Base-by-base conservation (phyloP, 2,888 invertebrate genomes). In the Physocephala rufipes region DNA sequence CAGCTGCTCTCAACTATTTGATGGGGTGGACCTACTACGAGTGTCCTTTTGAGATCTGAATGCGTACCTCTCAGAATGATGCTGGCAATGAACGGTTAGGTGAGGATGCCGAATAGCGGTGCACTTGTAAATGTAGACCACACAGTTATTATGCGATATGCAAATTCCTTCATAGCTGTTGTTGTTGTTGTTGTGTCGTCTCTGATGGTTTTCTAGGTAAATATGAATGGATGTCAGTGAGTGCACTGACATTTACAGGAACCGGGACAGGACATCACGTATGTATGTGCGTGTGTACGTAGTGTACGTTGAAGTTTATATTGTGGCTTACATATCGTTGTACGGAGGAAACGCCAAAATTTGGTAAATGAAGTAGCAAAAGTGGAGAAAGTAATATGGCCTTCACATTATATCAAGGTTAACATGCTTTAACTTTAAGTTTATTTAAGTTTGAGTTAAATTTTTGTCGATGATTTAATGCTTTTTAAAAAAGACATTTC, bases 21-120 rank as follows among this genome's bases (percentile, higher is more conserved):
- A 47, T 49, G 65, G 47, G 63, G 21, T 63, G 63, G 45, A 7
- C 5, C 63, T 45, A 21, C 47, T 66, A 45, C 30, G 28, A 51
- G 70, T 67, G 67, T 72, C 71, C 72, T 72, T 74, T 62, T 51
- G 69, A 71, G 69, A 65, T 43, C 68, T n/a, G 59, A 74, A 71
- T 74, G 74, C 74, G 73, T 73, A 73, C 72, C 74, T 72, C 71
- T 66, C 62, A 72, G 70, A 28, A 68, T 30, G 66, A 45, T 36
- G 36, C 36, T 28, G 51, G 61, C 51, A n/a, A n/a, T n/a, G n/a
- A n/a, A n/a, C n/a, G n/a, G n/a, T n/a, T n/a, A n/a, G 58, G 21
- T 65, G 67, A 24, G 19, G 62, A 43, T 15, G 63, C 24, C 49
- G 49, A 30, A 9, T 21, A 28, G 15, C 16, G 28, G 47, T n/a